These are phyloP conservation scores for Manduca sexta DNA, from an alignment of 1,140 invertebrate genomes.

Conservation along the genomic window DNA sequence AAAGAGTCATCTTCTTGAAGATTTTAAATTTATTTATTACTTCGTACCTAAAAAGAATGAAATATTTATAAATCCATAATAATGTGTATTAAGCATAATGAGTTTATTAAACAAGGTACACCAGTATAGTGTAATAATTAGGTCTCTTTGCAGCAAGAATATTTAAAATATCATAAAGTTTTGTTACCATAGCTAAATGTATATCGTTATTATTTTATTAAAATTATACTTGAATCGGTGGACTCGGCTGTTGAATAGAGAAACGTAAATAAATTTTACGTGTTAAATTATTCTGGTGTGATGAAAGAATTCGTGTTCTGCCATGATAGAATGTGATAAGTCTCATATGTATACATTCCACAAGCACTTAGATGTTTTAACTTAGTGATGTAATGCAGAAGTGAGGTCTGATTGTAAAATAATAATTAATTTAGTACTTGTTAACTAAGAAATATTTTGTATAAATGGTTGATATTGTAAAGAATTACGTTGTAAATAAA, in stretches of 20 bases:
- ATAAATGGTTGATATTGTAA: constrained; percentile 72
- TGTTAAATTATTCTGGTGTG: constrained; percentile 16
- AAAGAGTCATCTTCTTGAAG: constrained; percentile 42
- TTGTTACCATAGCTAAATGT: constrained; percentile 63
- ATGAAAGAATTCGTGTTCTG: constrained; percentile 22
- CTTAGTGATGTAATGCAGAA: constrained; percentile 48
- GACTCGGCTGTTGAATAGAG: constrained; percentile 7
- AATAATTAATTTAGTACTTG: constrained; percentile 62
- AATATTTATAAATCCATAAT: constrained; percentile 1
- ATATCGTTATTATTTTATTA: constrained; percentile 25
- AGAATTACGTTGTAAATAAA: constrained; percentile 72
- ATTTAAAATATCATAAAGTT: neutral
- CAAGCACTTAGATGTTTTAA: constrained; percentile 47
- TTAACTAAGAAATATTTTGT: constrained; percentile 72
- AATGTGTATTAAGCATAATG: constrained; percentile 1
- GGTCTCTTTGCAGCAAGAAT: constrained; percentile 2
- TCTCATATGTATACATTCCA: constrained; percentile 47
- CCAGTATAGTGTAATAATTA: constrained; percentile 1
- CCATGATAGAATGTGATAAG: constrained; percentile 59
- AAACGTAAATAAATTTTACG: constrained; percentile 5
- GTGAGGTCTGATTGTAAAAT: constrained; percentile 69
- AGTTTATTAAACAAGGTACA: constrained; percentile 1
- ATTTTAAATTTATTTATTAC: constrained; percentile 62
- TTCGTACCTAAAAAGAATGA: constrained; percentile 24
- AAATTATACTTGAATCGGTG: constrained; percentile 20